A percentile compares a stretch with the other conserved stretches of the same genome.
These are phyloP conservation scores for Sparidentex hasta DNA, from an alignment of 2,797 vertebrate genomes.

Conservation along the genomic window DNA sequence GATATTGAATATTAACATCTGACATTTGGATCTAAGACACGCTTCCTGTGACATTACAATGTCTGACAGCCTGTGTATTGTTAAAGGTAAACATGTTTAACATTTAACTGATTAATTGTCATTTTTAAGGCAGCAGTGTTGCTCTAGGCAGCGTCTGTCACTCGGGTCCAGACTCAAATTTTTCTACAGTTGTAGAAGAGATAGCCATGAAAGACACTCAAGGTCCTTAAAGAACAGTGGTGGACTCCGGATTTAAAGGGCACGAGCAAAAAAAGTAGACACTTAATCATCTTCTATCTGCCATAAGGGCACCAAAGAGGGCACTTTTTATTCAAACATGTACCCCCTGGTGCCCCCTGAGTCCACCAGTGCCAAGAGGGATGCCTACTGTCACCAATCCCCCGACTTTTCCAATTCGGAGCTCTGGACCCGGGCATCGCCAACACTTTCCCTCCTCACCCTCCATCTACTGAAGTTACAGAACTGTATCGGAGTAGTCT, in stretches of 20 bases:
- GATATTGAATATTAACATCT: slow-evolving; percentile 6
- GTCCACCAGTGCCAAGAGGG: too few species aligned
- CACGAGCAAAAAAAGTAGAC: too few species aligned
- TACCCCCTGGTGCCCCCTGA: too few species aligned
- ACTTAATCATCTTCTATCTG: too few species aligned
- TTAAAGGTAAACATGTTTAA: not conserved
- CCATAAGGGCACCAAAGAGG: too few species aligned
- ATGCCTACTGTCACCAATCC: too few species aligned
- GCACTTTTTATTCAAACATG: too few species aligned
- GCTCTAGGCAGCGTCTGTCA: not conserved
- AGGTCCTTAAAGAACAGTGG: too few species aligned
- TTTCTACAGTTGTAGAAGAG: not conserved
- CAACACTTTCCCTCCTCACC: not conserved
- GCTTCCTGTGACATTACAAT: not conserved
- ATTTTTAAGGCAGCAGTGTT: not conserved
- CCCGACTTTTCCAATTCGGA: too few species aligned
- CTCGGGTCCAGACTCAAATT: not conserved
- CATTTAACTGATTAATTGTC: not conserved
- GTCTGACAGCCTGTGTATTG: slow-evolving; percentile 4
- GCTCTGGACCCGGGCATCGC: too few species aligned
- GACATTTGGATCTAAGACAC: not conserved
- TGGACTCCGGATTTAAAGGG: too few species aligned
- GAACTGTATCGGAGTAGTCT: not conserved
- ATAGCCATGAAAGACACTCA: not conserved
- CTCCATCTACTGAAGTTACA: not conserved